Evolutionary conservation across 2,113 vertebrate species (phyloP), one percentile per base, ranked within the genome.

Genomic region (Gobio gobio): DNA sequence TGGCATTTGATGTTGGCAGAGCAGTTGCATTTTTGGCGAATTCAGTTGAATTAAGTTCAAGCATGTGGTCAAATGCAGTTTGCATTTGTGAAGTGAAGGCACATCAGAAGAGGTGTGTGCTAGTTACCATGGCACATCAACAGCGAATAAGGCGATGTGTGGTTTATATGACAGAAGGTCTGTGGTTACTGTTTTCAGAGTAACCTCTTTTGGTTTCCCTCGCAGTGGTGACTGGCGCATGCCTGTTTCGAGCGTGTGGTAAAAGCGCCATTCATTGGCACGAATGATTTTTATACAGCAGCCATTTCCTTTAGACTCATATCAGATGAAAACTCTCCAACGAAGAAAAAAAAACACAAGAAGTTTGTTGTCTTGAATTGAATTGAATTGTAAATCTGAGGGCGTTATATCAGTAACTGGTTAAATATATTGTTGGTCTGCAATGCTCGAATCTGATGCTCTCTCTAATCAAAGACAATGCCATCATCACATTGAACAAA

Each of bases 171-270:
- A 85, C 20, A 47, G 78, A 61, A 73, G 61, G 24, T 45, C 78
- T 81, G 77, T 84, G 70, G 77, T 89, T 82, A 29, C 36, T 78
- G 18, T 77, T 89, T 82, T 88, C 88, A 79, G 66, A 84, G 66
- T 81, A 80, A 68, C 72, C 80, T 5, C 47, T 72, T 91, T 85
- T 86, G 86, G 88, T 87, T 92, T 92, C 87, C 85, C 75, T 10
- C 66, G 61, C 33, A 20, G 45, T 56, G 63, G 85, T 56, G 80
- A 43, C 22, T 88, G 84, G 20, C 59, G 24, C 43, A 83, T 83
- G 81, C 82, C 83, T 82, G 36, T 80, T n/a, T 59, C 83, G 16
- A 24, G 68, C 49, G 43, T 89, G 86, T 13, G 81, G 84, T 86
- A 58, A 78, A 64, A n/a, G 66, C 33, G 82, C 26, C 10, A 14